Base-by-base conservation (phyloP, 2,888 invertebrate genomes). In the Rotaria macrura region DNA sequence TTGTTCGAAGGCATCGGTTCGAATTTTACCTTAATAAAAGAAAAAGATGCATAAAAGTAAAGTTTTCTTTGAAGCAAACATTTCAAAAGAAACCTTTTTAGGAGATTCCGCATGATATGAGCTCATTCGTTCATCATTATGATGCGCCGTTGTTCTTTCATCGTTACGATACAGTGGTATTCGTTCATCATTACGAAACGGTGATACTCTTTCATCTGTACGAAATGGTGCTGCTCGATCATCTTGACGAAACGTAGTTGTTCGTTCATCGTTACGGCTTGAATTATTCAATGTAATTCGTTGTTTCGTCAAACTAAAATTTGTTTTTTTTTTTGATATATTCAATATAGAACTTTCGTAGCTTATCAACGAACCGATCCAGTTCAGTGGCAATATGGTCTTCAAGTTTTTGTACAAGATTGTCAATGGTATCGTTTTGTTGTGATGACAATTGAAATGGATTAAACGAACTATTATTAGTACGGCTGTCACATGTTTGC, bases 391-490 rank as follows among this genome's bases (percentile, higher is more conserved):
- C 79, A n/a, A 79, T 79, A 43, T 79, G 79, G n/a, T 79, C 43
- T 79, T 79, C 79, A 25, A 79, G 25, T 43, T 79, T 79, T 79
- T 79, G 79, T n/a, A 79, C 12, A 14, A 79, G n/a, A 79, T 43
- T 79, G 43, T 79, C 79, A 23, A 79, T 34, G 2, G 79, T 79
- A 79, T 79, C 38, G 43, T 43, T 40, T 79, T 40, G 79, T 79
- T 43, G 40, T 9, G 43, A 12, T 43, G 79, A 43, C n/a, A 43
- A 25, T 43, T 79, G 79, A 79, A 12, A 79, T 79, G 65, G 14
- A 65, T 29, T 34, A 34, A 20, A 34, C 6, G 34, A 29, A 65
- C 20, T 52, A 52, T 52, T 52, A 23, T 52, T 7, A 52, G 52
- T 23, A 52, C 52, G 52, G 23, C 23, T 52, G 20, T 65, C 65